Percentiles rank a stretch among this genome's conserved stretches.
These are phyloP conservation scores for Phyllostomus discolor DNA, from an alignment of 2,113 vertebrate species.

Conservation along the genomic window DNA sequence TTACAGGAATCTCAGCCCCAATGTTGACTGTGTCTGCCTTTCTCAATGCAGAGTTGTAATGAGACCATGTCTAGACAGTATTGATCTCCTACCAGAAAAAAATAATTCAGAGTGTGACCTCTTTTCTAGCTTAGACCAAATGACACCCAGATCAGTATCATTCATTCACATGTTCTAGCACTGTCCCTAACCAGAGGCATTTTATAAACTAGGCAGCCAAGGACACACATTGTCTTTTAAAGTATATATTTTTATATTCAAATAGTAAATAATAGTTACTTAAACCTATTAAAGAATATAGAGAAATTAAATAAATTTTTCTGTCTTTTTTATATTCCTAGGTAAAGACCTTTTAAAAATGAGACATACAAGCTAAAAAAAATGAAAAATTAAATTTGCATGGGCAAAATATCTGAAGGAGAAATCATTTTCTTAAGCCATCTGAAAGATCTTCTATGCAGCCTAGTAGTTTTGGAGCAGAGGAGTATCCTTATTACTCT, in stretches of 20 bases:
- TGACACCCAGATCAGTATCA: constrained; percentile 29
- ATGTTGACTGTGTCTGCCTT: not conserved
- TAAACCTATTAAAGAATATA: not conserved
- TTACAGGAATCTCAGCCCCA: constrained; percentile 48
- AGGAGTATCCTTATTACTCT: not conserved
- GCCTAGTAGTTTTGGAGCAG: not conserved
- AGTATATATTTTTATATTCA: not conserved
- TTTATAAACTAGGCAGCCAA: not conserved
- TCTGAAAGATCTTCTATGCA: not conserved
- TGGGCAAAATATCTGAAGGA: not conserved
- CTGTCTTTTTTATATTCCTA: not conserved
- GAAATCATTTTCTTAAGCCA: not conserved
- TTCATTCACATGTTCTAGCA: constrained; percentile 22
- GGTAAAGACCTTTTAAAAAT: not conserved
- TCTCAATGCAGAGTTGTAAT: constrained; percentile 56
- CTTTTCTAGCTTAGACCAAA: constrained; percentile 43
- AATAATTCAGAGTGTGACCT: constrained; percentile 45
- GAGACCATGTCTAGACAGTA: constrained; percentile 69
- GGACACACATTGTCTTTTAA: not conserved
- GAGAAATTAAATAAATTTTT: not conserved
- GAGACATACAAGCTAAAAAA: not conserved
- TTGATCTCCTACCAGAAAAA: constrained; percentile 56
- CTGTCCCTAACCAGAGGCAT: not conserved
- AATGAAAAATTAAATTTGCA: not conserved
- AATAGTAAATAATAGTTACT: not conserved